These are phyloP conservation scores for Ochotona princeps DNA, from an alignment of 2,113 vertebrate species.

Conservation along the genomic window DNA sequence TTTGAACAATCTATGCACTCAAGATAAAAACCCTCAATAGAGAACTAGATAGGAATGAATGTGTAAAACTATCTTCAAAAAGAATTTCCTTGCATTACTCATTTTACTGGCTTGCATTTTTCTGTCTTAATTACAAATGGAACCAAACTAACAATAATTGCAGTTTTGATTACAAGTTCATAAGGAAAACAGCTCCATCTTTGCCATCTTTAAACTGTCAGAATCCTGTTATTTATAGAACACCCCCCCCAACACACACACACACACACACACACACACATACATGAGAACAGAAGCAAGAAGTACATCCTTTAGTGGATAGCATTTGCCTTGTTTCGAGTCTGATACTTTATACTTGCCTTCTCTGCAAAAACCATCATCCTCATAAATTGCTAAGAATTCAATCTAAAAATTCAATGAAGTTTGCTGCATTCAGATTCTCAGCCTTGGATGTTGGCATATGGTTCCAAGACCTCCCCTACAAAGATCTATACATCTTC, in stretches of 20 bases:
- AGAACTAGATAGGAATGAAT: conserved; percentile 11
- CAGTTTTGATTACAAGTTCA: conserved; percentile 60
- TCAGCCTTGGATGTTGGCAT: neutral
- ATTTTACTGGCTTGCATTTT: conserved; percentile 63
- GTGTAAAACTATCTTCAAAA: conserved; percentile 39
- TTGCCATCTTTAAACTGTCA: conserved; percentile 25
- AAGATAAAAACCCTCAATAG: conserved; percentile 56
- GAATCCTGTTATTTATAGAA: conserved; percentile 31
- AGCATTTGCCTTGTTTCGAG: neutral
- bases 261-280: no score
- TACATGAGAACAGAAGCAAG: neutral
- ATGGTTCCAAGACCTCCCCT: neutral
- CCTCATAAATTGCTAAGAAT: neutral
- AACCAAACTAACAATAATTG: conserved; percentile 63
- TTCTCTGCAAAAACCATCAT: neutral
- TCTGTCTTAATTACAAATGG: conserved; percentile 67
- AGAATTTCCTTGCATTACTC: conserved; percentile 64
- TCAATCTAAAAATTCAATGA: neutral
- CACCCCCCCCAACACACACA: conserved; percentile 23
- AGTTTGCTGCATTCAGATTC: neutral
- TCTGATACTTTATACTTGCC: neutral
- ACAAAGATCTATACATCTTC: neutral
- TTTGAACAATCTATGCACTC: conserved; percentile 14
- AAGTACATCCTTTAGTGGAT: neutral
- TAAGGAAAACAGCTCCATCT: conserved; percentile 31